Evolutionary conservation across 2,113 vertebrate genomes (phyloP).

Genomic region (Gavialis gangeticus): DNA sequence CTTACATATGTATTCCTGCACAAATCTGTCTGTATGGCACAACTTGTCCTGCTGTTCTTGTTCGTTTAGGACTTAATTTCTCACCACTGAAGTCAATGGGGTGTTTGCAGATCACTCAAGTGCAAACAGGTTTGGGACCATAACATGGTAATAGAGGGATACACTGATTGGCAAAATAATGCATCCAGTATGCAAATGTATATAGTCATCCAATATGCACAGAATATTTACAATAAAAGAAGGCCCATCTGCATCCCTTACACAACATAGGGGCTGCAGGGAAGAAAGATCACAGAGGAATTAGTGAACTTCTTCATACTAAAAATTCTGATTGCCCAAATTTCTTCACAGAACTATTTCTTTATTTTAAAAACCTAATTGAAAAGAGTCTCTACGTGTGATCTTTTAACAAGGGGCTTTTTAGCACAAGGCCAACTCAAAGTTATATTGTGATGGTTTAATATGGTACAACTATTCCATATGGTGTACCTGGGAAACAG

Average conservation of each 20-base stretch:
- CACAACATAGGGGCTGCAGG: neutral
- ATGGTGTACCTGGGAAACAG: constrained; percentile 63
- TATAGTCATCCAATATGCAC: neutral
- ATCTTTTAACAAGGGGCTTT: constrained; percentile 30
- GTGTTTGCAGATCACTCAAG: constrained; percentile 36
- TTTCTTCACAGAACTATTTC: constrained; percentile 26
- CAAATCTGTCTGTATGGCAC: constrained; percentile 30
- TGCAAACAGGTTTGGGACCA: constrained; percentile 33
- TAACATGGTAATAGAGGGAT: neutral
- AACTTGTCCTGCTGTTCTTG: constrained; percentile 32
- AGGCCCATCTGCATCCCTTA: neutral
- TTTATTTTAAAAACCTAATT: constrained; percentile 58
- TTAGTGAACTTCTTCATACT: constrained; percentile 7
- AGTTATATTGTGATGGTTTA: constrained; percentile 59
- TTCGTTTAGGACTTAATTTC: neutral
- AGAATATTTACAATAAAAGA: neutral
- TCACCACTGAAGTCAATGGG: constrained; percentile 37
- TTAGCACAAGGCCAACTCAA: neutral
- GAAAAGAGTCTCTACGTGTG: constrained; percentile 58
- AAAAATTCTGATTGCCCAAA: constrained; percentile 21
- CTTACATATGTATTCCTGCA: constrained; percentile 6
- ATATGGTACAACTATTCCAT: constrained; percentile 58
- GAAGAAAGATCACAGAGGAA: constrained; percentile 21
- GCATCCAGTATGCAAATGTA: neutral
- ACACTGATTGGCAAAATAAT: neutral